phyloP scores from a whole-genome alignment of 2,113 vertebrate genomes.

The Tyto alba region DNA sequence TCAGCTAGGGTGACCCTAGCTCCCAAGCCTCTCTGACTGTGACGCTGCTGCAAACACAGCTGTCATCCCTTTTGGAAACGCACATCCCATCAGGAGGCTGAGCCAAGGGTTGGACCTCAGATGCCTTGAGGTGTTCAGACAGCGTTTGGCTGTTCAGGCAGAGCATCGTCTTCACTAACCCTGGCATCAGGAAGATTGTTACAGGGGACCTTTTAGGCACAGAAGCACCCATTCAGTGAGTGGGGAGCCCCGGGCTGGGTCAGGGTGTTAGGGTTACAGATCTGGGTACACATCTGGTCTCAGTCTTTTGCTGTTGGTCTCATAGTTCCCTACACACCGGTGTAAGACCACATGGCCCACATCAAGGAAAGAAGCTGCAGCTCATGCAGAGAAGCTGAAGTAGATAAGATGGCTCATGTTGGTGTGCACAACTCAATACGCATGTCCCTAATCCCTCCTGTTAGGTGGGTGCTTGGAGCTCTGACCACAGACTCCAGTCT shows the following conservation, averaged over 20 bases:
- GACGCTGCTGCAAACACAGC: not conserved
- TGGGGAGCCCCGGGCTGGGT: not conserved
- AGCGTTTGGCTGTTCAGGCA: accelerated
- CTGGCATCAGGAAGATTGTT: not conserved
- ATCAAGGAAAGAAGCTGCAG: not conserved
- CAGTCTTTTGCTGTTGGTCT: not conserved
- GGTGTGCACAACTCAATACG: not conserved
- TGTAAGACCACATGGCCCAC: not conserved
- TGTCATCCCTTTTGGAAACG: not conserved
- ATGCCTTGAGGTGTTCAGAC: not conserved
- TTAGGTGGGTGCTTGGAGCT: not conserved
- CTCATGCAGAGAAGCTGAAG: not conserved
- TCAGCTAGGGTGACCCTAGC: not conserved
- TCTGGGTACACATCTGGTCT: accelerated
- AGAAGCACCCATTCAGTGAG: not conserved
- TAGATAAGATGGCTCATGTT: accelerated
- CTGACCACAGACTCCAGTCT: not conserved
- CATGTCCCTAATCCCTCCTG: not conserved
- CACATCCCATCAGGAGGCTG: not conserved
- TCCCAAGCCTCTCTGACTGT: not conserved
- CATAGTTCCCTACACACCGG: accelerated
- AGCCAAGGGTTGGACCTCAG: not conserved
- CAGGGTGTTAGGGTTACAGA: not conserved
- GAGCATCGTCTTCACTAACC: not conserved
- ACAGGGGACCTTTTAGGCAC: not conserved